Evolutionary conservation across 2,113 vertebrate species (phyloP), one percentile per base, ranked within the genome.

Genomic region (Equus quagga): DNA sequence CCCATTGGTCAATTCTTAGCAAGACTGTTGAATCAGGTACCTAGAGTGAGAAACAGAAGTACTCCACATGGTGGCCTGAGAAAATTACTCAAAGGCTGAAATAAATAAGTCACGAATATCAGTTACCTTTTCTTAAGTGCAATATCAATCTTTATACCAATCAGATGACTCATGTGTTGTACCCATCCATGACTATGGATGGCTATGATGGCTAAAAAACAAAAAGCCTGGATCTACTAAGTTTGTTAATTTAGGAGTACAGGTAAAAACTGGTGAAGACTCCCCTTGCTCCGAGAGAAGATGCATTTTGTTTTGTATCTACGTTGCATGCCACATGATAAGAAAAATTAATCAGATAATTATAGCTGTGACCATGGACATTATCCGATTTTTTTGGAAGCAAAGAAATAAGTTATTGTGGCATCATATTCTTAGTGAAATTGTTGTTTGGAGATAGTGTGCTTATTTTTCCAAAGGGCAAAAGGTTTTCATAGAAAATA

Each of bases 321-420:
- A n/a, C 13, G 54, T 91, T 90, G 28, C 82, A 14, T 87, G 9
- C 17, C 56, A 73, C 24, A 24, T 24, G 17, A 78, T 65, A 81
- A 82, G 56, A 88, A 96, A 86, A 92, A 33, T 46, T 84, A 56
- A 65, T 91, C 58, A 6, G 23, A 64, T 90, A 92, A 96, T 92
- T 64, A 83, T 26, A 91, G 26, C 18, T 58, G 24, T 81, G 51
- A 81, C 12, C n/a, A 44, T 86, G 62, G 9, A 60, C 54, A 60
- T 83, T 72, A 14, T 46, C 46, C 65, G 24, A 75, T 62, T 36
- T 58, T 81, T 81, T 89, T 54, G 41, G 62, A 94, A 80, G 14
- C n/a, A 75, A 87, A 69, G 56, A 60, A 96, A 83, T 84, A 89
- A 96, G 56, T 65, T 67, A 19, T 28, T 31, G 23, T 83, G 13